Conservation (phyloP, 2,888 invertebrate species). For the Diarsia brunnea region DNA sequence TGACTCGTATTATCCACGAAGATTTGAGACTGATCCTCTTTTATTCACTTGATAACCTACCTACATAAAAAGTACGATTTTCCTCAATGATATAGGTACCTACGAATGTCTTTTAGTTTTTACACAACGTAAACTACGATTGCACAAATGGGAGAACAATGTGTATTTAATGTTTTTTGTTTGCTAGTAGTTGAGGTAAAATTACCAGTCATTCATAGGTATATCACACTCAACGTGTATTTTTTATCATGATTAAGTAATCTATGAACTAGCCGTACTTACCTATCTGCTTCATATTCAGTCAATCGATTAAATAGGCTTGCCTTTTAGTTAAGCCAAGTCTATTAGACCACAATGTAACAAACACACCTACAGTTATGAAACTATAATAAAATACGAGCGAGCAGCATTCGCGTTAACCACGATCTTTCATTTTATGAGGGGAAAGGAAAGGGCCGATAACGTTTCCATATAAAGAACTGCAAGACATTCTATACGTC, state of each 20-base stretch:
- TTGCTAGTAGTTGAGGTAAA: constrained; percentile 25
- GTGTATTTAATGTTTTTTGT: constrained; percentile 35
- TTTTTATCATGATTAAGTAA: constrained; percentile 50
- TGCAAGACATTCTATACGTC: constrained; percentile 1
- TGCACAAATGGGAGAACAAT: constrained; percentile 31
- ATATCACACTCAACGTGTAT: constrained; percentile 21
- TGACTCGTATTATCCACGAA: constrained; percentile 13
- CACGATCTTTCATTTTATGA: neutral
- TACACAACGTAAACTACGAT: constrained; percentile 14
- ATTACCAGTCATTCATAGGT: constrained; percentile 31
- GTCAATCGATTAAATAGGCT: constrained; percentile 33
- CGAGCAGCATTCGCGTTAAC: neutral
- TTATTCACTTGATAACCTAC: constrained; percentile 10
- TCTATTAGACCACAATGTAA: neutral
- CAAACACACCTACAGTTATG: constrained; percentile 14
- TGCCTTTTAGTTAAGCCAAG: constrained; percentile 5
- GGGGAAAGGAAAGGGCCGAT: neutral
- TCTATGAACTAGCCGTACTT: constrained; percentile 29
- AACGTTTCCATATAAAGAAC: constrained; percentile 11
- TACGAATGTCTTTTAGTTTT: constrained; percentile 4
- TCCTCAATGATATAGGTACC: neutral
- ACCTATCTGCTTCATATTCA: constrained; percentile 43
- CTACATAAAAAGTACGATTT: constrained; percentile 12
- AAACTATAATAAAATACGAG: constrained; percentile 20
- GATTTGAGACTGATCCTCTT: constrained; percentile 7